Evolutionary conservation across 2,888 invertebrate species (phyloP).

Genomic region (Branchellion lobata): DNA sequence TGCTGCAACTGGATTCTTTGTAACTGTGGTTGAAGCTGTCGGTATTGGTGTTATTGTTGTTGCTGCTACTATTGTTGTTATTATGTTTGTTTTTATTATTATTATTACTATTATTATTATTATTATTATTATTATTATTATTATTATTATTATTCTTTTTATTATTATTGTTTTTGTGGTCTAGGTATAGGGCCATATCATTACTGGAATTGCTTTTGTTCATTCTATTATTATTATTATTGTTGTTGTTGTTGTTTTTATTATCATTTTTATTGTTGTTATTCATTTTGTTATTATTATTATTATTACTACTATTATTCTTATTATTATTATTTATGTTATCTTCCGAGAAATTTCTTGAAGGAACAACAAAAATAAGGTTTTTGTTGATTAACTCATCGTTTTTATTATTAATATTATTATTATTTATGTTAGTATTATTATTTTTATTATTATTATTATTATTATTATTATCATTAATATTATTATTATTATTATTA

Average conservation of each 20-base stretch:
- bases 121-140: no score
- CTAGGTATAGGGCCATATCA: no score
- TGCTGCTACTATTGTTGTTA: background rate
- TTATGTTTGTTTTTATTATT: background rate
- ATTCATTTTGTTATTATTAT: no score
- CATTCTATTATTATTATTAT: background rate
- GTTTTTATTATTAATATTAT: background rate
- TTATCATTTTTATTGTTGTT: no score
- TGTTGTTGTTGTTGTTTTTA: conserved; percentile 7
- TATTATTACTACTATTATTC: no score
- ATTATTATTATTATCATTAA: background rate
- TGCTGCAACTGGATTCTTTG: background rate
- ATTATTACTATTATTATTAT: background rate
- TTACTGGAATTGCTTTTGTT: background rate
- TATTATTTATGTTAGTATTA: background rate
- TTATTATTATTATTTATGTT: no score
- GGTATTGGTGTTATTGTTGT: background rate
- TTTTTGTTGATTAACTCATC: no score
- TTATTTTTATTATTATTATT: background rate
- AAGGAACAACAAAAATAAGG: no score
- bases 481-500: background rate
- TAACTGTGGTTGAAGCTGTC: background rate
- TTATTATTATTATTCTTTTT: no score
- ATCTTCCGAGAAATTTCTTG: no score
- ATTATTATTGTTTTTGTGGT: no score